A percentile compares a stretch with the other conserved stretches of the same genome.
Evolutionary conservation across 1,140 invertebrate genomes (phyloP).

Genomic region (Habropoda laboriosa): DNA sequence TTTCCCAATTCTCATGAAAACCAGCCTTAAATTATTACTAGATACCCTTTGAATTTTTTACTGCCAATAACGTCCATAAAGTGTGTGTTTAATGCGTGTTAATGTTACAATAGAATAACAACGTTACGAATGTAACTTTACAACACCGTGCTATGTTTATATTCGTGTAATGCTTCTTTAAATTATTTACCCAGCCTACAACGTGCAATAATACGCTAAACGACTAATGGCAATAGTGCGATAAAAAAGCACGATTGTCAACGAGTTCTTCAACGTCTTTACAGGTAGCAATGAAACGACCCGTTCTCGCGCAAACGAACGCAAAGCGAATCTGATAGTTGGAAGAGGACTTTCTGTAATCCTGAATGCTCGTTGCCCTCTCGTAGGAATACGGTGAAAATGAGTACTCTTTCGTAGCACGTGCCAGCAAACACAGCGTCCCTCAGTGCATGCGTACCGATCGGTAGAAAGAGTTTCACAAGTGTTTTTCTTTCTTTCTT

Average conservation of each 20-base stretch:
- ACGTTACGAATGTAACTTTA: background rate
- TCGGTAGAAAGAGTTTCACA: constrained; percentile 28
- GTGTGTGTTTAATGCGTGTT: background rate
- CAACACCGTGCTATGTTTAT: no score
- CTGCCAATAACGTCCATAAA: no score
- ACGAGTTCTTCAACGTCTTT: no score
- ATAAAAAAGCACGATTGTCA: no score
- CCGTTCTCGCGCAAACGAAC: background rate
- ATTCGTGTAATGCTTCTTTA: no score
- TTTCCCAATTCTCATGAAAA: no score
- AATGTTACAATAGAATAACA: background rate
- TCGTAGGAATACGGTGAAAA: constrained; percentile 11
- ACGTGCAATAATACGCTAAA: no score
- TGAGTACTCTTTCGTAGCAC: constrained; percentile 18
- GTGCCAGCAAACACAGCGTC: constrained; percentile 8
- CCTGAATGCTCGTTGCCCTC: constrained; percentile 18
- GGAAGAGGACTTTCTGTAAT: background rate
- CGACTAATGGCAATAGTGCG: no score
- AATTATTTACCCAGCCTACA: no score
- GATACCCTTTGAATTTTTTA: background rate
- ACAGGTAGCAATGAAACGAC: background rate
- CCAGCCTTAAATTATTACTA: background rate
- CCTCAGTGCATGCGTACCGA: constrained; percentile 1
- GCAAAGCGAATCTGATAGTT: background rate
- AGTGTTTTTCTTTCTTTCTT: no score